These are phyloP conservation scores for Squalus acanthias DNA, from an alignment of 2,797 vertebrate species.

Conservation along the genomic window DNA sequence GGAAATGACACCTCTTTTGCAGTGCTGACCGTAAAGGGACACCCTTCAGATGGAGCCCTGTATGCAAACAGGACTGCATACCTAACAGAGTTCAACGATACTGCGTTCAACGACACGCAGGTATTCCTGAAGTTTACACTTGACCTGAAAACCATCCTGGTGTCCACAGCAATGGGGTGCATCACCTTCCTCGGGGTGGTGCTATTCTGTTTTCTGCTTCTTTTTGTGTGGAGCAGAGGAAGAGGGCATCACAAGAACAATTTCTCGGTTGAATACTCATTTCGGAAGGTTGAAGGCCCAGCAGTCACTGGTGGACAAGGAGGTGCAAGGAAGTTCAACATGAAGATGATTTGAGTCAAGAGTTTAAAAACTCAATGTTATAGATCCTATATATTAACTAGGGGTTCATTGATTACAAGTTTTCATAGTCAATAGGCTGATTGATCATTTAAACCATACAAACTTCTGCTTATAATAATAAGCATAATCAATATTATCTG, in stretches of 20 bases:
- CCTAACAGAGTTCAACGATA: slow-evolving; percentile 75
- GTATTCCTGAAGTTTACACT: slow-evolving; percentile 84
- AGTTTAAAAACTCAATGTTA: not conserved
- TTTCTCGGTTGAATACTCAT: slow-evolving; percentile 93
- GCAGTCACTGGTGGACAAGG: slow-evolving; percentile 77
- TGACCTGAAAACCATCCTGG: slow-evolving; percentile 94
- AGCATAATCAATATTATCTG: not conserved
- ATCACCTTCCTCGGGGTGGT: slow-evolving; percentile 96
- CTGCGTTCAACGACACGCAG: slow-evolving; percentile 81
- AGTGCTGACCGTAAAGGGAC: slow-evolving; percentile 76
- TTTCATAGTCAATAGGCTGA: slow-evolving; percentile 14
- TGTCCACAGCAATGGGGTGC: slow-evolving; percentile 97
- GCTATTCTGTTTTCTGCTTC: slow-evolving; percentile 94
- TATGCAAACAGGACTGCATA: slow-evolving; percentile 75
- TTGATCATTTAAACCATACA: not conserved
- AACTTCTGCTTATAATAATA: not conserved
- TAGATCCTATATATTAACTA: not conserved
- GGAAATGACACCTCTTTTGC: slow-evolving; percentile 97
- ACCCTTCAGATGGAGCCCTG: slow-evolving; percentile 59
- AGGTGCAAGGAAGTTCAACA: slow-evolving; percentile 93
- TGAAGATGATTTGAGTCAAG: slow-evolving; percentile 95
- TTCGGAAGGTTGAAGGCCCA: slow-evolving; percentile 89
- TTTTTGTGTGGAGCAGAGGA: slow-evolving; percentile 97
- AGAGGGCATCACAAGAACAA: slow-evolving; percentile 95
- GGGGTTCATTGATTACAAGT: not conserved